Evolutionary conservation across 2,888 invertebrate genomes (phyloP).

Genomic region (Lasiommata megera): DNA sequence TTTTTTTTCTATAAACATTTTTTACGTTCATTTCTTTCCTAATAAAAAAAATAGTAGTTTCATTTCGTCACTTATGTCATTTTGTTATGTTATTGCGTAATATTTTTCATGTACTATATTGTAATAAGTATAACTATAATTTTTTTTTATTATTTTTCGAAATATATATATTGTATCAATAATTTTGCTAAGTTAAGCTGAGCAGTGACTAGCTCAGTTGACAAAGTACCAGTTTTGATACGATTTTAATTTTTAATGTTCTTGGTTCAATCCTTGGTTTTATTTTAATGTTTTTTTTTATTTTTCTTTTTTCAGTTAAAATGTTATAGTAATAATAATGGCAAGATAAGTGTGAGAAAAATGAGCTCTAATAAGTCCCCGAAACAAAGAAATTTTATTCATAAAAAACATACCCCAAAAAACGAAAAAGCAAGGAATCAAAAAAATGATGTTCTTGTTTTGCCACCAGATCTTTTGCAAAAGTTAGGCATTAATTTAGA

Average conservation of each 20-base stretch:
- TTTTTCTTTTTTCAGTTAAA: slow-evolving; percentile 19
- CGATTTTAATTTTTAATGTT: slow-evolving; percentile 14
- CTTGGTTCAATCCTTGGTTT: slow-evolving; percentile 31
- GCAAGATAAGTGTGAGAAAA: slow-evolving; percentile 19
- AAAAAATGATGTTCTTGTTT: slow-evolving; percentile 52
- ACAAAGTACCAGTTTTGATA: not conserved
- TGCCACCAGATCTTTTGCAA: slow-evolving; percentile 68
- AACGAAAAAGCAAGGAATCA: slow-evolving; percentile 39
- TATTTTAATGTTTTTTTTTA: slow-evolving; percentile 16
- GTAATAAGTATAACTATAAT: too few species aligned
- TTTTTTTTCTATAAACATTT: not conserved
- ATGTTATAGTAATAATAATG: slow-evolving; percentile 8
- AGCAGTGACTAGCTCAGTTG: slow-evolving; percentile 14
- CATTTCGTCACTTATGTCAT: too few species aligned
- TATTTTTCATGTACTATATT: too few species aligned
- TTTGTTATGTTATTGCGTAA: too few species aligned
- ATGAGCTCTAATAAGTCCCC: slow-evolving; percentile 32
- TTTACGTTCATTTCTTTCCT: too few species aligned
- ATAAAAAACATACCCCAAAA: slow-evolving; percentile 32
- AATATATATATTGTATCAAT: too few species aligned
- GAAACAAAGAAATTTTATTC: slow-evolving; percentile 21
- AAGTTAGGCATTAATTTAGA: slow-evolving; percentile 66
- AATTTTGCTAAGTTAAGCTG: not conserved
- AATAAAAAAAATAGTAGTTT: too few species aligned
- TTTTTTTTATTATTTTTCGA: too few species aligned